Evolutionary conservation across 2,113 vertebrate genomes (phyloP).

Genomic region (Otolemur garnettii): DNA sequence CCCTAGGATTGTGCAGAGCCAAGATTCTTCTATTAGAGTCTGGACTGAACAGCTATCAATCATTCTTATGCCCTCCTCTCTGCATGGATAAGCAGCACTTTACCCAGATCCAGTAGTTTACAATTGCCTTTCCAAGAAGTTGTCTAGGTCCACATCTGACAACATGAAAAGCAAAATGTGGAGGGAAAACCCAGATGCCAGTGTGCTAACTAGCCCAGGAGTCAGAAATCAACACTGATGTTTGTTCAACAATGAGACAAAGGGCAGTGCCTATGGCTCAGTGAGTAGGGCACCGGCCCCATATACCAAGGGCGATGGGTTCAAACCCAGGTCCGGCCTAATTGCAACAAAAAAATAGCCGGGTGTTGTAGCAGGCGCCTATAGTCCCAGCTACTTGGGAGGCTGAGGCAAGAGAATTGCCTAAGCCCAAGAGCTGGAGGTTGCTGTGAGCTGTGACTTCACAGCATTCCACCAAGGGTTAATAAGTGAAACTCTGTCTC

Average conservation of each 20-base stretch:
- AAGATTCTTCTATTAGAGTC: not conserved
- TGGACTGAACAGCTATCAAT: not conserved
- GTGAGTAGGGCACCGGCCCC: no score
- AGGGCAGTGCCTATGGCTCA: no score
- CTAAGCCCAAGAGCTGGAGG: no score
- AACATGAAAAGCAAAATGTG: not conserved
- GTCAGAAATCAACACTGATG: conserved; percentile 7
- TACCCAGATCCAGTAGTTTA: not conserved
- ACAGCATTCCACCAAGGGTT: no score
- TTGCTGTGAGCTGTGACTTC: no score
- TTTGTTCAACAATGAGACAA: not conserved
- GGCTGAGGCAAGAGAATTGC: no score
- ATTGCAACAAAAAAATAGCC: no score
- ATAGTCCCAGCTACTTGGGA: no score
- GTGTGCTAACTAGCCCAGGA: not conserved
- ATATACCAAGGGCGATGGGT: no score
- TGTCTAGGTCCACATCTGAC: not conserved
- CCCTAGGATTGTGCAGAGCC: not conserved
- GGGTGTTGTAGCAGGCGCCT: no score
- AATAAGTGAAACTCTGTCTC: no score
- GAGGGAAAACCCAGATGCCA: not conserved
- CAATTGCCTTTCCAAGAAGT: not conserved
- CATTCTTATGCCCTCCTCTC: not conserved
- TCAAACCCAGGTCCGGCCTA: no score
- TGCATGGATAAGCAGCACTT: not conserved